phyloP scores from a whole-genome alignment of 2,113 vertebrate genomes.

The Eulemur macaco region DNA sequence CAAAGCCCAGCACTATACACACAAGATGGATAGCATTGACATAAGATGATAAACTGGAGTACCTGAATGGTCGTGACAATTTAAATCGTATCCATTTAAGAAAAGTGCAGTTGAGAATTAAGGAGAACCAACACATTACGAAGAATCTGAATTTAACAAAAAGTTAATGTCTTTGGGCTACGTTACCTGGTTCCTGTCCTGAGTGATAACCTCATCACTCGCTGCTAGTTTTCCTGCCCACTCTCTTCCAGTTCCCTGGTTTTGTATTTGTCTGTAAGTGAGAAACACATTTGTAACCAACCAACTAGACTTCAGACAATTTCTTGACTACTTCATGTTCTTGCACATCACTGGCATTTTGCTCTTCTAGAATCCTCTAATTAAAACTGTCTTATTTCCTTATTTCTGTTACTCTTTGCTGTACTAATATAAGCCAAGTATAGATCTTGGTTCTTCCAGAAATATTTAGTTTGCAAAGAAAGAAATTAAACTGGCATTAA shows the following conservation, averaged over 20 bases:
- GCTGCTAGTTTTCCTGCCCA: not conserved
- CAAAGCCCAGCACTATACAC: slow-evolving; percentile 16
- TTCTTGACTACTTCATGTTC: not conserved
- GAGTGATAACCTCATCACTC: not conserved
- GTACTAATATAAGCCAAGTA: not conserved
- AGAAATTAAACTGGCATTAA: not conserved
- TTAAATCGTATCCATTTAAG: slow-evolving; percentile 57
- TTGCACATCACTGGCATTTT: not conserved
- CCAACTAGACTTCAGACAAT: not conserved
- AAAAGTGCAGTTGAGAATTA: slow-evolving; percentile 57
- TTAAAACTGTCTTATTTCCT: not conserved
- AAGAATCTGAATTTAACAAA: slow-evolving; percentile 45
- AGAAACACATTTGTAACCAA: not conserved
- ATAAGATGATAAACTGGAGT: slow-evolving; percentile 66
- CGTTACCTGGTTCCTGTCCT: not conserved
- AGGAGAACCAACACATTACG: slow-evolving; percentile 47
- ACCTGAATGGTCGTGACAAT: slow-evolving; percentile 51
- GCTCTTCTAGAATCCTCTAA: not conserved
- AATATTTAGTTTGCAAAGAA: not conserved
- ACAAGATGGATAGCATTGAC: slow-evolving; percentile 61
- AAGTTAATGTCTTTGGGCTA: slow-evolving; percentile 19
- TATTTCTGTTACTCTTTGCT: not conserved
- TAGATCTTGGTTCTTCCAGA: not conserved
- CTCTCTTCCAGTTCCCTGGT: not conserved
- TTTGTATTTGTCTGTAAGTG: not conserved